Base-by-base conservation (phyloP, 1,140 invertebrate species). In the Zaprionus taronus region DNA sequence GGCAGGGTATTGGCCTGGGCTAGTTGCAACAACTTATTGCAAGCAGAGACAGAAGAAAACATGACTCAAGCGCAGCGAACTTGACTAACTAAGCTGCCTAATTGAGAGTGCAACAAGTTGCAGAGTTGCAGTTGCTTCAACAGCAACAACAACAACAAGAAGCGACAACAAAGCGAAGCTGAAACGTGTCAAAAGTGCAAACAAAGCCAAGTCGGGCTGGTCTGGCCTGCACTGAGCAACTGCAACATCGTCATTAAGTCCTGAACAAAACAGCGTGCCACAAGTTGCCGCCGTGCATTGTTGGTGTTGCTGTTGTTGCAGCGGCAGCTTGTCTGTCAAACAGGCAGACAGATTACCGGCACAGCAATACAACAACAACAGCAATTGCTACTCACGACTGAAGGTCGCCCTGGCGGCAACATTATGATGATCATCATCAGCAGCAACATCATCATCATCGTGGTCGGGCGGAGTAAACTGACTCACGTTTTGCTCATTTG, bases 401-500 rank as follows among this genome's bases (percentile, higher is more conserved):
- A 80, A 66, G 79, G 79, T 81, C 77, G 79, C 63, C 58, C n/a
- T 22, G 36, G 24, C 62, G 26, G 49, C 57, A 41, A 28, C 36
- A 67, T 22, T 2, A 66, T 15, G 51, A 47, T 20, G 49, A 56
- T 28, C 36, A 49, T 57, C 64, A 80, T 47, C 28, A 60, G 31
- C 55, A 63, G 53, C 78, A 71, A 63, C 70, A 56, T 55, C 62
- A 56, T 55, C 62, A 56, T 34, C 72, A 70, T 72, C 76, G 51
- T 55, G 55, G 22, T 11, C 41, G 36, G 51, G 38, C 49, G 20
- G 12, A 64, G 51, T 70, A 53, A 71, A 71, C 65, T 79, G 83
- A 85, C 74, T 89, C 85, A 89, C 85, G 85, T 90, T 89, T 85
- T 62, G 70, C 79, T 85, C 85, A 82, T 90, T 87, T 89, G 67